Percentiles rank a stretch among this genome's conserved stretches.
Evolutionary conservation across 2,797 vertebrate genomes (phyloP).

Genomic region (Thunnus albacares): DNA sequence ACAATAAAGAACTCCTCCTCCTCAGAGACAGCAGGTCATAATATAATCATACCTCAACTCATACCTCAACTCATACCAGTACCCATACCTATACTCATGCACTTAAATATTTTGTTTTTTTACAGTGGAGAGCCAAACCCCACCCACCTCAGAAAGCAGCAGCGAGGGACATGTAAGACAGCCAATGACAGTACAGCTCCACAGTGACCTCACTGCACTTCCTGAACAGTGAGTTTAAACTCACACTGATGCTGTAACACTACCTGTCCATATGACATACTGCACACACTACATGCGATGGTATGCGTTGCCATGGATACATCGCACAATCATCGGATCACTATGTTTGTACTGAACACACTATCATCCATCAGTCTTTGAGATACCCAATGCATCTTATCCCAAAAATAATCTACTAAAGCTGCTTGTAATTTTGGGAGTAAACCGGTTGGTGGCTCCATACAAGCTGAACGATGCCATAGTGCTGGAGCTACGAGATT

Average conservation of each 20-base stretch:
- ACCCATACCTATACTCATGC: neutral
- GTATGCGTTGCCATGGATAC: no score
- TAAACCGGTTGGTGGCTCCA: no score
- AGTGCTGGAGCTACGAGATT: no score
- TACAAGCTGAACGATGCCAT: no score
- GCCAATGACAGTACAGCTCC: constrained; percentile 62
- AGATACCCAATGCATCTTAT: no score
- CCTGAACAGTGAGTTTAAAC: constrained; percentile 69
- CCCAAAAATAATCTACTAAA: no score
- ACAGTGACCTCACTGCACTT: constrained; percentile 35
- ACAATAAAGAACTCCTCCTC: neutral
- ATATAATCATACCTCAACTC: neutral
- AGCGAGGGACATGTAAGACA: constrained; percentile 51
- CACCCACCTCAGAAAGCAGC: neutral
- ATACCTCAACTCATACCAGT: neutral
- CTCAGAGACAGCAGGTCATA: constrained; percentile 28
- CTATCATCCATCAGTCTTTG: no score
- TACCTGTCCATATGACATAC: no score
- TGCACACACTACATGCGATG: no score
- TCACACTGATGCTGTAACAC: neutral
- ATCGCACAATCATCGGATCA: no score
- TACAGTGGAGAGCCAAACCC: constrained; percentile 39
- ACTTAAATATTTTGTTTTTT: neutral
- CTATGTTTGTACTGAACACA: no score
- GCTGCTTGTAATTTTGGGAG: no score